Percentiles rank a stretch among this genome's conserved stretches.
Conservation (phyloP, 2,797 vertebrate species). For the Pterois miles region DNA sequence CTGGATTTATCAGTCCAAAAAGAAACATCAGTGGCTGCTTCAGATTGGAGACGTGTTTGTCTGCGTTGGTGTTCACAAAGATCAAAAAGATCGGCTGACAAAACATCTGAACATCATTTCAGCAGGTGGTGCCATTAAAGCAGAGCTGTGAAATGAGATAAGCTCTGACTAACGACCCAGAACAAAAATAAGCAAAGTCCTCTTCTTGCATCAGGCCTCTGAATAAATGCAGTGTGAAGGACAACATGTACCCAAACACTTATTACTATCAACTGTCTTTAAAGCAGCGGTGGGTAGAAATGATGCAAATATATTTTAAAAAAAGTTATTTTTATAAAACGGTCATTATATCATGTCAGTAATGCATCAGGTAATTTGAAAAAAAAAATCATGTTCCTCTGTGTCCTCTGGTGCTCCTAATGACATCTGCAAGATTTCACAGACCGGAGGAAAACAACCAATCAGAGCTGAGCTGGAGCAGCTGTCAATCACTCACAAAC, state of each 20-base stretch:
- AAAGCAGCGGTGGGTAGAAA: neutral
- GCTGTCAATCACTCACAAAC: too few relatives aligned
- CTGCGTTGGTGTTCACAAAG: neutral
- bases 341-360: too few relatives aligned
- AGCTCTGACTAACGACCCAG: neutral
- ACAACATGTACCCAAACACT: constrained; percentile 19
- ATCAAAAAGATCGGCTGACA: neutral
- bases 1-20: neutral
- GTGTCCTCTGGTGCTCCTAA: too few relatives aligned
- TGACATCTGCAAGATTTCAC: too few relatives aligned
- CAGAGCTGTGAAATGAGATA: neutral
- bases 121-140: neutral
- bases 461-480: too few relatives aligned
- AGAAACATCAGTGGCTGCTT: neutral
- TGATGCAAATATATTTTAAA: too few relatives aligned
- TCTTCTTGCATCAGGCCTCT: neutral
- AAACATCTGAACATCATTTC: neutral
- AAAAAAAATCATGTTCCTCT: too few relatives aligned
- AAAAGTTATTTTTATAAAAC: too few relatives aligned
- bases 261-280: neutral
- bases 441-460: too few relatives aligned
- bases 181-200: neutral
- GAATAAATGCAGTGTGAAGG: neutral
- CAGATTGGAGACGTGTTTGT: neutral
- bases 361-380: too few relatives aligned